Base-by-base conservation (phyloP, 2,888 invertebrate genomes). In the Pandemis corylana region DNA sequence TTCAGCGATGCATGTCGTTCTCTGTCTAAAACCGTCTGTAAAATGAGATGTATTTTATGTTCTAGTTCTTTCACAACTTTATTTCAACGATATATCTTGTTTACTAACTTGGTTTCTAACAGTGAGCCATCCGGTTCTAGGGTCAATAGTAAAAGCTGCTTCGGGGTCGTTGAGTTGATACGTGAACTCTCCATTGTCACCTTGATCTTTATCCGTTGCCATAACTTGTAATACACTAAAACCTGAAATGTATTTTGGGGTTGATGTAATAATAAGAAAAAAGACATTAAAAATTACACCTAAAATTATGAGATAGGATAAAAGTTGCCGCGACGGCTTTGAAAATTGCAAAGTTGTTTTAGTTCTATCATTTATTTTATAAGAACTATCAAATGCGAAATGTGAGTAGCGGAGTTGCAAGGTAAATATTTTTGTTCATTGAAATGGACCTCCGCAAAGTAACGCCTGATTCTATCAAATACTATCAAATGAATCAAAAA, bases 51-150 rank as follows among this genome's bases (percentile, higher is more conserved):
- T 28, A 12, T 59, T 59, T 12, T 12, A 5, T 28, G 12, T 59
- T 12, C 5, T 59, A 5, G 28, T 59, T 5, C 5, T 59, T 12
- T 12, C 2, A 20, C 2, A 3, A 59, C 10, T 59, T 62, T 41
- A 2, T 44, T 51, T 6, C 9, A 51, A 10, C 2, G 12, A 46
- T 3, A 44, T 44, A 12, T 6, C 42, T 41, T 28, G 7, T 46
- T 46, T 65, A 28, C 71, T 76, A 81, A 93, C 95, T 89, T 96
- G 96, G 80, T 96, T 96, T 63, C 96, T 95, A 13, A 98, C 98
- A 13, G 97, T 98, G 20, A 98, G 95, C 98, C 98, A 98, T 0
- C 98, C 98, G 7, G 96, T 96, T 79, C 96, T 95, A 0, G 97
- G 95, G 76, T 98, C 97, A 68, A 98, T 96, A 6, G 96, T 95